Percentiles rank a stretch among this genome's conserved stretches.
These are phyloP conservation scores for Drosophila algonquin DNA, from an alignment of 2,888 invertebrate species.

Conservation along the genomic window DNA sequence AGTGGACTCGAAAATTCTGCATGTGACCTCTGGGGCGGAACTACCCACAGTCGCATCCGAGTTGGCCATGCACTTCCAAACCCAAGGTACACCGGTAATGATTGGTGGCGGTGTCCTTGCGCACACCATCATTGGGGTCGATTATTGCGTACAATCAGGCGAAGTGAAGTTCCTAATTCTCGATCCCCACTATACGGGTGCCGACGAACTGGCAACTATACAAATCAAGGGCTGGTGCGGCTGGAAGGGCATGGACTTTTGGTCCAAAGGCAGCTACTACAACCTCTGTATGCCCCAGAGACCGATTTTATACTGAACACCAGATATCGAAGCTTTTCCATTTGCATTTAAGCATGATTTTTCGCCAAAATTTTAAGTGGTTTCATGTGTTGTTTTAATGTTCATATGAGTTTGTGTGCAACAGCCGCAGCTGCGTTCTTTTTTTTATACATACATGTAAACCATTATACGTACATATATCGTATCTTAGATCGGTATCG, in stretches of 20 bases:
- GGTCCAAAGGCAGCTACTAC: slow-evolving; percentile 97
- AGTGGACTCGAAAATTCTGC: slow-evolving; percentile 91
- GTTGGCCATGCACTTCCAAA: slow-evolving; percentile 94
- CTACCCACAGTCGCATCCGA: slow-evolving; percentile 91
- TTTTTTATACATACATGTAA: slow-evolving; percentile 34
- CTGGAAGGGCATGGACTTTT: slow-evolving; percentile 97
- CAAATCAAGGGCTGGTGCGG: slow-evolving; percentile 97
- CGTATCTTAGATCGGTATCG: slow-evolving; percentile 13
- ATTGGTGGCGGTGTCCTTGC: slow-evolving; percentile 99
- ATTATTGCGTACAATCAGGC: slow-evolving; percentile 91
- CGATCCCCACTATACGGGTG: slow-evolving; percentile 98
- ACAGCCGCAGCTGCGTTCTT: slow-evolving; percentile 28
- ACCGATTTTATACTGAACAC: slow-evolving; percentile 76
- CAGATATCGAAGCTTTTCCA: slow-evolving; percentile 3
- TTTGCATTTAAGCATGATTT: slow-evolving; percentile 44
- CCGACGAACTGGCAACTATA: slow-evolving; percentile 90
- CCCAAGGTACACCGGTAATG: slow-evolving; percentile 98
- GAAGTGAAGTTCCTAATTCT: slow-evolving; percentile 96
- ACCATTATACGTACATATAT: slow-evolving; percentile 12
- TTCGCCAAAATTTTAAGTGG: slow-evolving; percentile 38
- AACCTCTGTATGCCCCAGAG: slow-evolving; percentile 96
- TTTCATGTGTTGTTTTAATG: slow-evolving; percentile 20
- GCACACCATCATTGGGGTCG: slow-evolving; percentile 98
- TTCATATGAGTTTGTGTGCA: slow-evolving; percentile 38
- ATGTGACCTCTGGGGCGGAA: slow-evolving; percentile 93